Percentiles rank a stretch among this genome's conserved stretches.
These are phyloP conservation scores for Centropus bengalensis DNA, from an alignment of 2,113 vertebrate species.

Conservation along the genomic window DNA sequence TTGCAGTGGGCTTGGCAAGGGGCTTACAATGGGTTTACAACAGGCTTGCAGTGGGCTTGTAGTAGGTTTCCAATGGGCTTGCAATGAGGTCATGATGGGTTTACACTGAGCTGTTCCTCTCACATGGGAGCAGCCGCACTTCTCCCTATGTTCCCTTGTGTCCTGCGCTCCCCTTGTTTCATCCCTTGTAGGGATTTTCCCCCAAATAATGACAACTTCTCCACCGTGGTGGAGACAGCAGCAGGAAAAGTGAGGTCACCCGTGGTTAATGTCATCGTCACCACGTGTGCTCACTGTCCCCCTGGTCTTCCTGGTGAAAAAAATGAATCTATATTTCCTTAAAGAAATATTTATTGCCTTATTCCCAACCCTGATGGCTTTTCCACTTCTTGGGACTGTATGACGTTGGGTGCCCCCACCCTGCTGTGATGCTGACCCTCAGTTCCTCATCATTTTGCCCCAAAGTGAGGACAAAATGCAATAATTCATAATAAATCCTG, in stretches of 20 bases:
- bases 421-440: background rate
- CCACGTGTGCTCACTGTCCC: accelerated
- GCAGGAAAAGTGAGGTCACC: too few relatives aligned
- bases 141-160: too few relatives aligned
- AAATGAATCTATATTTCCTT: accelerated
- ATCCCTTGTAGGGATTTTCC: too few relatives aligned
- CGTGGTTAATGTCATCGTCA: too few relatives aligned
- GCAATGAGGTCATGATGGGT: accelerated
- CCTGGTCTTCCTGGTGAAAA: background rate
- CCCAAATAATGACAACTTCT: too few relatives aligned
- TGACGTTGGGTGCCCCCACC: background rate
- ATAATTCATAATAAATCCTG: background rate
- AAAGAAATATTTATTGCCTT: background rate
- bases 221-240: too few relatives aligned
- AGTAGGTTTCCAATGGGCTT: accelerated
- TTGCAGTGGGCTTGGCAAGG: background rate
- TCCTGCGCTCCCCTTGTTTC: too few relatives aligned
- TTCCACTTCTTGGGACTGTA: accelerated
- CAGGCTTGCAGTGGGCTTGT: background rate
- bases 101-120: background rate
- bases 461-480: background rate
- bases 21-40: background rate
- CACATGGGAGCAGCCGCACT: too few relatives aligned
- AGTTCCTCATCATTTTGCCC: background rate
- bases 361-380: background rate